Base-by-base conservation (phyloP, 2,888 invertebrate species). In the Cistogaster globosa region DNA sequence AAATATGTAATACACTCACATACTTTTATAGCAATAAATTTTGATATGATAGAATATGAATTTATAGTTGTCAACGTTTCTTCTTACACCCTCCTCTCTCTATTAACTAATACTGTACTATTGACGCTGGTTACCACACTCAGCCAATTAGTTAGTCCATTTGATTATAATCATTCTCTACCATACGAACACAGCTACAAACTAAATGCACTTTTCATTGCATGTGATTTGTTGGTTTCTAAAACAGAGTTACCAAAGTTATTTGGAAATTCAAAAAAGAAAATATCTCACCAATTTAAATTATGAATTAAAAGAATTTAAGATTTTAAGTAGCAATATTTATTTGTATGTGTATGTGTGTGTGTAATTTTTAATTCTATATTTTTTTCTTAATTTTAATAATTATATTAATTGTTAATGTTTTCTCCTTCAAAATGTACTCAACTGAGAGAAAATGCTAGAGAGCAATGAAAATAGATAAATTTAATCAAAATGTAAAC, bases 401-500 rank as follows among this genome's bases (percentile, higher is more conserved):
- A 63, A 22, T 22, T 78, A 22, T 42, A 12, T 51, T 57, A 79
- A 20, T 22, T 63, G 63, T 48, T 45, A 71, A 63, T 32, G 22
- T 14, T 48, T n/a, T 32, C 1, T 26, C 22, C 2, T 38, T 36
- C 9, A 26, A 60, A 63, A 32, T 63, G 2, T 45, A 55, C 32
- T 32, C 16, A 57, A 9, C 48, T n/a, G 53, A 76, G 53, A 76
- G 76, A 42, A 67, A 71, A 68, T 53, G 32, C 32, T 16, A 69
- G 60, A 72, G 78, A 62, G 22, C 18, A 78, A 62, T 83, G 67
- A 48, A 79, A 75, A 60, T 12, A 32, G 57, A 48, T 74, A 63
- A 78, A 75, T 75, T 83, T 83, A 79, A 75, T 83, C 42, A 79
- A 79, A 79, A 55, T 57, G 58, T 38, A 76, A 71, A 63, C 58